Percentiles rank a stretch among this genome's conserved stretches.
These are phyloP conservation scores for Etheostoma cragini DNA, from an alignment of 2,113 vertebrate species.

Conservation along the genomic window DNA sequence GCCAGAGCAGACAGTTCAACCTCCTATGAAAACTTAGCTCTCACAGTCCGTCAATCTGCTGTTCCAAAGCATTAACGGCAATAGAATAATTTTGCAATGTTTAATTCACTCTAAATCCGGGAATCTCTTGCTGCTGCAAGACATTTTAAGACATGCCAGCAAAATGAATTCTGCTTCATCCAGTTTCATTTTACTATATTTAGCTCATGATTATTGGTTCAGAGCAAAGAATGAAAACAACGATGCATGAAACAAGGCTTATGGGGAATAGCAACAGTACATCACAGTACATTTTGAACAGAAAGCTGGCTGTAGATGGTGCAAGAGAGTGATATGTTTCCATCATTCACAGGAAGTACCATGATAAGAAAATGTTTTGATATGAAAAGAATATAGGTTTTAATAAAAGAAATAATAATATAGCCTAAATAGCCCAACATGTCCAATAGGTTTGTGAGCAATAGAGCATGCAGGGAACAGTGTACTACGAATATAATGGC, in stretches of 20 bases:
- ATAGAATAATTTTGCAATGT: slow-evolving; percentile 34
- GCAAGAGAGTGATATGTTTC: slow-evolving; percentile 59
- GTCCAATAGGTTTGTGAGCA: slow-evolving; percentile 50
- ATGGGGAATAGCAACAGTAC: too few species aligned
- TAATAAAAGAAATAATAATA: slow-evolving; percentile 27
- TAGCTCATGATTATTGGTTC: neutral
- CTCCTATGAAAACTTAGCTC: neutral
- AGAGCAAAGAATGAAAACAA: slow-evolving; percentile 7
- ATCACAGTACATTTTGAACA: slow-evolving; percentile 25
- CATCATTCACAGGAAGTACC: slow-evolving; percentile 70
- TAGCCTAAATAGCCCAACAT: slow-evolving; percentile 30
- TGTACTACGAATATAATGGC: slow-evolving; percentile 29
- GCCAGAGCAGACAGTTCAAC: slow-evolving; percentile 22
- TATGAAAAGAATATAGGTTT: slow-evolving; percentile 35
- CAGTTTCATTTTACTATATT: slow-evolving; percentile 21
- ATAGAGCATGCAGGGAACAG: slow-evolving; percentile 45
- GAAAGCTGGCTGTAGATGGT: slow-evolving; percentile 42
- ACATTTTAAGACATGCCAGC: slow-evolving; percentile 4
- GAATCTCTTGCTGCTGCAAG: slow-evolving; percentile 41
- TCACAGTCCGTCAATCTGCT: neutral
- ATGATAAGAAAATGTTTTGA: slow-evolving; percentile 32
- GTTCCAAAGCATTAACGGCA: slow-evolving; percentile 17
- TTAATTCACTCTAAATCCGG: slow-evolving; percentile 20
- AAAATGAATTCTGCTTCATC: slow-evolving; percentile 17
- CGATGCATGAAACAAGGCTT: neutral